A percentile compares a stretch with the other conserved stretches of the same genome.
phyloP scores from a whole-genome alignment of 1,140 invertebrate species.

The Zelostemma sp. region DNA sequence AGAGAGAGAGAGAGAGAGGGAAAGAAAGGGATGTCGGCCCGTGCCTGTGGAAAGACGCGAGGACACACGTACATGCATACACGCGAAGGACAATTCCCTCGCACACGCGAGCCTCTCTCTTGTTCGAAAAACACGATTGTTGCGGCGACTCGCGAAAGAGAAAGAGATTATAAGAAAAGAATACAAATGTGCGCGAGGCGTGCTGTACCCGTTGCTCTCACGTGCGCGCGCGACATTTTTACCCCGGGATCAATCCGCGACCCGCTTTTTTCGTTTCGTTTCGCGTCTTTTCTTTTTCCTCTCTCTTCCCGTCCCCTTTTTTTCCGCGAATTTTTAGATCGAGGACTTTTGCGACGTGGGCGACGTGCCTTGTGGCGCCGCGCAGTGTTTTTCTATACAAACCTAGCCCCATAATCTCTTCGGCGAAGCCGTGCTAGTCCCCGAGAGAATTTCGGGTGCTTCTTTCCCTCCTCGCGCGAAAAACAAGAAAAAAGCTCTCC shows the following conservation, averaged over 20 bases:
- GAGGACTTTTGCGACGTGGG: conserved; percentile 30
- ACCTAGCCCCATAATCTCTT: conserved; percentile 56
- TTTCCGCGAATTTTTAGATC: background rate
- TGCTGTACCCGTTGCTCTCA: background rate
- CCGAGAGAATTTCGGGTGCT: too few relatives aligned
- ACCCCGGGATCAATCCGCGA: background rate
- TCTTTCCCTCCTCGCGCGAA: too few relatives aligned
- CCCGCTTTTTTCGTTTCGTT: background rate
- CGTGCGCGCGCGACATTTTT: background rate
- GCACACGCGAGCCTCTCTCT: conserved; percentile 26
- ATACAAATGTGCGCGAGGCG: background rate
- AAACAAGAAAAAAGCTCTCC: too few relatives aligned
- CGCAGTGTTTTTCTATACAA: conserved; percentile 60
- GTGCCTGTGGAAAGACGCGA: conserved; percentile 30
- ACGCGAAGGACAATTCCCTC: conserved; percentile 52
- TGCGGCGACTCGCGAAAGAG: too few relatives aligned
- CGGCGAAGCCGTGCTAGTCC: conserved; percentile 2
- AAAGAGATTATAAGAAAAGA: conserved; percentile 4
- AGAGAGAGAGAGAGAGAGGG: conserved; percentile 19
- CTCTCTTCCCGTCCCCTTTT: background rate
- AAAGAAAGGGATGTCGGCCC: conserved; percentile 35
- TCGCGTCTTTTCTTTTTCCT: background rate
- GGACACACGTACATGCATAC: conserved; percentile 36
- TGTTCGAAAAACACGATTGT: conserved; percentile 29
- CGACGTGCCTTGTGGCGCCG: conserved; percentile 61